Conservation (phyloP, 1,140 invertebrate genomes). For the Drosophila sp. region DNA sequence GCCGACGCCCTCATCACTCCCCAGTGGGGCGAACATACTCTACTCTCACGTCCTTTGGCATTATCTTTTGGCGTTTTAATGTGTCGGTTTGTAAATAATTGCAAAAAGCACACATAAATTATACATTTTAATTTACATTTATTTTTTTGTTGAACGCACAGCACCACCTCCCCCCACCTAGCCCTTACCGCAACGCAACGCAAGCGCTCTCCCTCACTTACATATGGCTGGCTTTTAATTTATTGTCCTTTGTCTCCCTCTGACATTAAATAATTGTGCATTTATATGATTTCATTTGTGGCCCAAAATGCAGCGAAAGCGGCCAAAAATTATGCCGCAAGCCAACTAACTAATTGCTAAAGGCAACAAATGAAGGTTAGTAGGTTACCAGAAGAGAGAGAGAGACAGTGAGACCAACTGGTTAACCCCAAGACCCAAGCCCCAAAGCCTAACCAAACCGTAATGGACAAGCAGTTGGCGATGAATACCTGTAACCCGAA, state of each 20-base stretch:
- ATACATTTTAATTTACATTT: slow-evolving; percentile 82
- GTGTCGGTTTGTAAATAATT: slow-evolving; percentile 81
- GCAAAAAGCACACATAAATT: slow-evolving; percentile 75
- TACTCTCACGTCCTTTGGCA: slow-evolving; percentile 19
- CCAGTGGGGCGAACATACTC: slow-evolving; percentile 9
- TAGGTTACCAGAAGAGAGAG: slow-evolving; percentile 51
- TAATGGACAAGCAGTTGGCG: background rate
- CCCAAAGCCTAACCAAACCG: slow-evolving; percentile 27
- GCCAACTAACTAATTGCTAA: slow-evolving; percentile 68
- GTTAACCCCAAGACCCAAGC: slow-evolving; percentile 30
- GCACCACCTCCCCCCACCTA: slow-evolving; percentile 29
- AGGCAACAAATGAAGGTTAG: slow-evolving; percentile 46
- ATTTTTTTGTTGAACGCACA: slow-evolving; percentile 50
- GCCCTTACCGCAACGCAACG: slow-evolving; percentile 7
- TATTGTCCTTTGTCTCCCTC: slow-evolving; percentile 27
- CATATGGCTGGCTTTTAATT: slow-evolving; percentile 48
- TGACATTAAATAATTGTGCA: slow-evolving; percentile 80
- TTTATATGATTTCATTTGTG: slow-evolving; percentile 81
- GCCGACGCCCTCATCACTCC: slow-evolving; percentile 6
- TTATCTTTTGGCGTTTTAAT: slow-evolving; percentile 76
- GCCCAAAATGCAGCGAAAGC: slow-evolving; percentile 54
- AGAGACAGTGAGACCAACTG: slow-evolving; percentile 15
- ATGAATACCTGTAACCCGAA: slow-evolving; percentile 4
- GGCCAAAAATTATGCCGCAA: slow-evolving; percentile 51
- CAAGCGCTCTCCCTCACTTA: background rate